Percentiles rank a stretch among this genome's conserved stretches.
Evolutionary conservation across 2,113 vertebrate genomes (phyloP).

Genomic region (Grallaria varia): DNA sequence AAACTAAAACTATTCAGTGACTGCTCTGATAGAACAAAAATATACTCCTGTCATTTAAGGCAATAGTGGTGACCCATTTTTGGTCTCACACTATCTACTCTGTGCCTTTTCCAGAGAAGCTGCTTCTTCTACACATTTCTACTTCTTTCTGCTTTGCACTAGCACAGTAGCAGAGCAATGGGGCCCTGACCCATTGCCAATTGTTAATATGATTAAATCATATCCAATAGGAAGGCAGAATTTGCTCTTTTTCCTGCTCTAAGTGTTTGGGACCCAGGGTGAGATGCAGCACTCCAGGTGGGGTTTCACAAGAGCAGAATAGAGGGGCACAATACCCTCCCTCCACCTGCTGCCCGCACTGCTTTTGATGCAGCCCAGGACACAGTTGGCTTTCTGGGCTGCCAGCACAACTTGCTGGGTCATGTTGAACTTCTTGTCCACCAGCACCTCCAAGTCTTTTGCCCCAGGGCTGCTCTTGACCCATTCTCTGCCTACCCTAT

Average conservation of each 20-base stretch:
- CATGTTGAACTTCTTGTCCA: background rate
- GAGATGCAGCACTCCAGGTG: background rate
- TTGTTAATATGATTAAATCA: background rate
- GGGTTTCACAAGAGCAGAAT: background rate
- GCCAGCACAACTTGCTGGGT: background rate
- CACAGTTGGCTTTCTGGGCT: background rate
- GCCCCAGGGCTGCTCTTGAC: background rate
- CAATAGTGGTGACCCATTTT: background rate
- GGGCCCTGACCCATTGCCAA: background rate
- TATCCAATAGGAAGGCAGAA: background rate
- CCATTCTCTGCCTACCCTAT: background rate
- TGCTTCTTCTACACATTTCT: background rate
- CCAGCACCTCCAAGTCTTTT: background rate
- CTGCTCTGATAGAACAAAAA: background rate
- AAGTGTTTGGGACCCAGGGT: background rate
- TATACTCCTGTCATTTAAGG: background rate
- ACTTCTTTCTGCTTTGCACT: background rate
- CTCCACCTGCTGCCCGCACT: background rate
- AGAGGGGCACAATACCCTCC: background rate
- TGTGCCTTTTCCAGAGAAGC: background rate
- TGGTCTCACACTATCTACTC: background rate
- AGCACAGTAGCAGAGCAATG: background rate
- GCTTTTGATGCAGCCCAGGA: background rate
- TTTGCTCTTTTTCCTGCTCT: background rate
- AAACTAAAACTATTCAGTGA: background rate